These are phyloP conservation scores for Gymnocheta viridis DNA, from an alignment of 2,888 invertebrate species.

Conservation along the genomic window DNA sequence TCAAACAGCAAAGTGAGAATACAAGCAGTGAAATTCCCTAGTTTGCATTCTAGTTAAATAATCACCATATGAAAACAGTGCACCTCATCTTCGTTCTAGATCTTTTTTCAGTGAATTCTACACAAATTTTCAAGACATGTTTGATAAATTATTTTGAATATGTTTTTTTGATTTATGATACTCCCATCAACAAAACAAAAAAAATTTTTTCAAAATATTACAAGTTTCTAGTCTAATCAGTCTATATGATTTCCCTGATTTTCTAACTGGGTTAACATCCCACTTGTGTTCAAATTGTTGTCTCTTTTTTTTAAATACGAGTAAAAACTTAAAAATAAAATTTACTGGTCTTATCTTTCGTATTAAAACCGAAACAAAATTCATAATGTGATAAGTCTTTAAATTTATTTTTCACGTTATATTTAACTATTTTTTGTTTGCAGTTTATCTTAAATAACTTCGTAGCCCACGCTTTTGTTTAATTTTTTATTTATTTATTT, in stretches of 20 bases:
- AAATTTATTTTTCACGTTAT: neutral
- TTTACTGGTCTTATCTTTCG: slow-evolving; percentile 29
- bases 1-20: too few relatives aligned
- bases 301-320: neutral
- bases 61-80: too few relatives aligned
- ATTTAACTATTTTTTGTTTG: neutral
- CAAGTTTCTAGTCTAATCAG: neutral
- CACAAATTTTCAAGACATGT: too few relatives aligned
- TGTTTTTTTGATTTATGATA: too few relatives aligned
- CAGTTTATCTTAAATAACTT: slow-evolving; percentile 30
- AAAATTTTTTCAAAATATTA: neutral
- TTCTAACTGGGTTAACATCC: slow-evolving; percentile 44
- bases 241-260: neutral
- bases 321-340: neutral
- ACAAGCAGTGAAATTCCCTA: too few relatives aligned
- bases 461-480: slow-evolving; percentile 43
- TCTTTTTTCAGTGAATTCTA: too few relatives aligned
- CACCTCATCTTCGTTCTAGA: too few relatives aligned
- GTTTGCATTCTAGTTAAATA: too few relatives aligned
- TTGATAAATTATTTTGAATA: too few relatives aligned
- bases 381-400: slow-evolving; percentile 36
- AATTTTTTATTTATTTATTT: neutral
- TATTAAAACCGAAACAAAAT: slow-evolving; percentile 43
- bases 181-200: too few relatives aligned
- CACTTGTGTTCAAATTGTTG: slow-evolving; percentile 6